Percentiles rank a stretch among this genome's conserved stretches.
Evolutionary conservation across 2,888 invertebrate species (phyloP).

Genomic region (Protodeltote pygarga): DNA sequence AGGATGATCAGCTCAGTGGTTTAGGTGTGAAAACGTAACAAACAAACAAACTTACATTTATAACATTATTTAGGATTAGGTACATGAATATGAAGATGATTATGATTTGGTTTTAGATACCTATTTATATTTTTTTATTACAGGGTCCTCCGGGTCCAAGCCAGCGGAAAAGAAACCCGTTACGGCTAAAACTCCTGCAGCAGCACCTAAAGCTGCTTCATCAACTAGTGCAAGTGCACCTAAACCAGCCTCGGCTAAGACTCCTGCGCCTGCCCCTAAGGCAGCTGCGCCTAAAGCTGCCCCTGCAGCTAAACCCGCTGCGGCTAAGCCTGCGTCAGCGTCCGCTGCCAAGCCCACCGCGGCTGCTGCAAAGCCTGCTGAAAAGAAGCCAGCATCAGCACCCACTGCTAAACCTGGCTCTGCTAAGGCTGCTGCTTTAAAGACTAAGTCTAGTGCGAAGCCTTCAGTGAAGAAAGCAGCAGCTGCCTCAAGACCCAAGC

Average conservation of each 20-base stretch:
- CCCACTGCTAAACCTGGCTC: constrained; percentile 85
- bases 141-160: constrained; percentile 76
- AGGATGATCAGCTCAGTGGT: no score
- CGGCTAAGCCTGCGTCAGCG: constrained; percentile 80
- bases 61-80: no score
- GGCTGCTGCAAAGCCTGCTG: constrained; percentile 71
- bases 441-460: constrained; percentile 83
- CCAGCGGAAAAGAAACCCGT: constrained; percentile 81
- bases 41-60: no score
- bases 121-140: constrained; percentile 15
- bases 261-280: constrained; percentile 78
- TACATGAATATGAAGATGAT: constrained; percentile 35
- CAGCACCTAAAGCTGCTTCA: constrained; percentile 77
- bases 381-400: constrained; percentile 73
- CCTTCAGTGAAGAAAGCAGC: constrained; percentile 84
- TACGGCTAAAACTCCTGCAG: constrained; percentile 78
- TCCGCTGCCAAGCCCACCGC: constrained; percentile 80
- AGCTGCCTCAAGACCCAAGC: constrained; percentile 79
- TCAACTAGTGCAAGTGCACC: constrained; percentile 59
- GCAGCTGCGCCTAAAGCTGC: constrained; percentile 75
- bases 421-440: constrained; percentile 82
- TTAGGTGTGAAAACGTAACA: no score
- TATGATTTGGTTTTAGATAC: constrained; percentile 52
- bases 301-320: constrained; percentile 74
- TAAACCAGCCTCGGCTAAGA: constrained; percentile 75